phyloP scores from a whole-genome alignment of 2,113 vertebrate genomes.

The human region GRCh38 chrX:21002001-21002500 shows the following conservation, averaged over 20 bases:
- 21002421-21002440: conserved; percentile 28
- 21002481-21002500: neutral
- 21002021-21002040: neutral
- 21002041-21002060: neutral
- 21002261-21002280: neutral
- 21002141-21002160: neutral
- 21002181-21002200: neutral
- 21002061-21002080: neutral
- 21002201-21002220: neutral
- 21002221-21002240: conserved; percentile 10
- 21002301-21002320: neutral
- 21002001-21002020: neutral
- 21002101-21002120: neutral
- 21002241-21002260: neutral
- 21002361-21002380: neutral
- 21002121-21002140: conserved; percentile 4
- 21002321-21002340: neutral
- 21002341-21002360: neutral
- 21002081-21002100: neutral
- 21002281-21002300: neutral
- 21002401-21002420: neutral
- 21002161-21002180: neutral
- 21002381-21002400: neutral
- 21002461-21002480: neutral
- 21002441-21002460: neutral